These are phyloP conservation scores for Drosophila quinaria DNA, from an alignment of 2,888 invertebrate genomes.

Conservation along the genomic window DNA sequence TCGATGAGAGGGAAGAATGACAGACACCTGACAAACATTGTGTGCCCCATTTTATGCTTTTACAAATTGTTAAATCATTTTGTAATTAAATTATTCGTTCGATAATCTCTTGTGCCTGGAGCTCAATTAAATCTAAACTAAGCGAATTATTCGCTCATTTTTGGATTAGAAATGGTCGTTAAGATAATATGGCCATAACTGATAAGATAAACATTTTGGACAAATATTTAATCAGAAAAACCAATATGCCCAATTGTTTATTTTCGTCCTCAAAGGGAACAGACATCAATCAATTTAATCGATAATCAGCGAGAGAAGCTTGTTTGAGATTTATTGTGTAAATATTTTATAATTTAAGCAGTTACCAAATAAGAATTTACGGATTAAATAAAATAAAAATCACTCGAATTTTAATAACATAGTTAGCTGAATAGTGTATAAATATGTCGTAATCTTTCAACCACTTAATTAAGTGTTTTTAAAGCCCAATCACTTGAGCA, in stretches of 20 bases:
- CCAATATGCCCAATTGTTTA: background rate
- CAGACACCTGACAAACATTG: background rate
- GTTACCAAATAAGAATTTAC: background rate
- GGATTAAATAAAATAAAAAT: background rate
- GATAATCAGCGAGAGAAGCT: conserved; percentile 5
- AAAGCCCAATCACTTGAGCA: conserved; percentile 13
- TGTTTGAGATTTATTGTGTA: background rate
- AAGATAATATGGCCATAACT: background rate
- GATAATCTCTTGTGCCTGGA: conserved; percentile 1
- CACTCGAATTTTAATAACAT: background rate
- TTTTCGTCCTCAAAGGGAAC: conserved; percentile 13
- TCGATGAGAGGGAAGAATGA: background rate
- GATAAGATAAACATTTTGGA: conserved; percentile 41
- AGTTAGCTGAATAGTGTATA: conserved; percentile 1
- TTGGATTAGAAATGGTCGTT: conserved; percentile 7
- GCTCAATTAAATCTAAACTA: conserved; percentile 7
- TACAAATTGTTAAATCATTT: too few relatives aligned
- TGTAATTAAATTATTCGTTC: background rate
- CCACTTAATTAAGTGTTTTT: conserved; percentile 4
- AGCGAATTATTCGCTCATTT: background rate
- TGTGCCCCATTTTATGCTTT: conserved; percentile 20
- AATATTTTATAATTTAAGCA: background rate
- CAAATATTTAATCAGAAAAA: background rate
- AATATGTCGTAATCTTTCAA: conserved; percentile 21
- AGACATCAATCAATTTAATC: conserved; percentile 6